phyloP scores from a whole-genome alignment of 2,113 vertebrate species.

The Crypturellus undulatus region DNA sequence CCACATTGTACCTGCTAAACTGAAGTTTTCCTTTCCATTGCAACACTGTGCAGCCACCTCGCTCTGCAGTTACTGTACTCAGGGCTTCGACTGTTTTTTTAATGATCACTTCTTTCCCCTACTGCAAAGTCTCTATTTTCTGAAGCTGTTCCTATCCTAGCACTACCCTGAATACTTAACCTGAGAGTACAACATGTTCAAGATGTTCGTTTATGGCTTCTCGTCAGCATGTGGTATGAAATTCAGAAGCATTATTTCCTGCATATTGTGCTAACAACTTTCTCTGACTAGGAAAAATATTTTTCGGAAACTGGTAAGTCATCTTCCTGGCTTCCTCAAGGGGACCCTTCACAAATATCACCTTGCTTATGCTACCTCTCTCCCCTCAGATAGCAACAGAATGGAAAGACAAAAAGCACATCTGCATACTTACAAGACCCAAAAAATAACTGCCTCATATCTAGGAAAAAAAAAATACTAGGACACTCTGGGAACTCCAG shows the following conservation, averaged over 20 bases:
- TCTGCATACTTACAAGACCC: background rate
- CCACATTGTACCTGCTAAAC: background rate
- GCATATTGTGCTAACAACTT: background rate
- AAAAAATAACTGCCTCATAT: background rate
- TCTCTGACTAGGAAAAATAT: background rate
- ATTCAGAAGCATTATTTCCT: background rate
- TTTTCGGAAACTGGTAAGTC: background rate
- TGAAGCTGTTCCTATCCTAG: background rate
- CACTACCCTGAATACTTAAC: background rate
- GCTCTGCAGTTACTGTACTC: background rate
- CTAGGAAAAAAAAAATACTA: background rate
- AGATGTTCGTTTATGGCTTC: background rate
- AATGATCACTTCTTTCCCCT: background rate
- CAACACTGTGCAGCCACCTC: background rate
- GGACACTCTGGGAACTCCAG: slow-evolving; percentile 32
- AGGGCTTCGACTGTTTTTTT: background rate
- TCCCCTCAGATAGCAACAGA: background rate
- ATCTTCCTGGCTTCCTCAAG: background rate
- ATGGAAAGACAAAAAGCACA: background rate
- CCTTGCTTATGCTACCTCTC: background rate
- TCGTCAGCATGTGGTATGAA: background rate
- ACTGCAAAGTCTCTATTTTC: background rate
- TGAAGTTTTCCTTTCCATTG: background rate
- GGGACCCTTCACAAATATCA: background rate
- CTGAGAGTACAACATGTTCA: background rate